Conservation (phyloP, 2,113 vertebrate genomes). For the Nothocercus julius region DNA sequence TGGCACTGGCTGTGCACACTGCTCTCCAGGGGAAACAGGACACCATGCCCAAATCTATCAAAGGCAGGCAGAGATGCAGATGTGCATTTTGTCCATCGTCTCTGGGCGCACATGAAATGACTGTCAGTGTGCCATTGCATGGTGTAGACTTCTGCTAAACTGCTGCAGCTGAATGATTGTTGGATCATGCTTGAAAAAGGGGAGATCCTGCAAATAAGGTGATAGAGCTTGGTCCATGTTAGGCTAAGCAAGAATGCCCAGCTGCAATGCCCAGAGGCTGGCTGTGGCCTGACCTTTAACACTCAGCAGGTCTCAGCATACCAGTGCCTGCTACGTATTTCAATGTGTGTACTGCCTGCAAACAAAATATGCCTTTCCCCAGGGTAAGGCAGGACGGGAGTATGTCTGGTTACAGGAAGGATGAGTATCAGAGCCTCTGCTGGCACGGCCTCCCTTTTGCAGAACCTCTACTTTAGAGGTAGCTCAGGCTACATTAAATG, state of each 20-base stretch:
- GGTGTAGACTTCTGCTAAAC: neutral
- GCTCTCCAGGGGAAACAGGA: rapidly evolving
- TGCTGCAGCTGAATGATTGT: neutral
- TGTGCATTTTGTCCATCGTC: neutral
- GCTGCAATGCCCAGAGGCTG: neutral
- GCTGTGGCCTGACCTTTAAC: neutral
- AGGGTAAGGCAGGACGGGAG: neutral
- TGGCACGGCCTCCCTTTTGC: neutral
- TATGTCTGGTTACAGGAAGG: neutral
- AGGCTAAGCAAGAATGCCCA: neutral
- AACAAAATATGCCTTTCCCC: neutral
- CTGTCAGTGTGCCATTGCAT: neutral
- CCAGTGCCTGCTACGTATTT: rapidly evolving
- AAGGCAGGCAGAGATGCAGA: neutral
- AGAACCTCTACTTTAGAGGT: neutral
- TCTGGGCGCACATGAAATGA: rapidly evolving
- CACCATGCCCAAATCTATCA: neutral
- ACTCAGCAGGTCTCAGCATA: neutral
- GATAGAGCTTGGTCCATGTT: neutral
- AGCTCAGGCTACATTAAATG: neutral
- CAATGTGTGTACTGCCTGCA: neutral
- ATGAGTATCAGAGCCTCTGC: rapidly evolving
- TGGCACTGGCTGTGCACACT: neutral
- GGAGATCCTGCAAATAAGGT: neutral
- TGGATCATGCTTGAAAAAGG: neutral